Evolutionary conservation across 2,113 vertebrate species (phyloP).

Genomic region (Mustelus asterias): DNA sequence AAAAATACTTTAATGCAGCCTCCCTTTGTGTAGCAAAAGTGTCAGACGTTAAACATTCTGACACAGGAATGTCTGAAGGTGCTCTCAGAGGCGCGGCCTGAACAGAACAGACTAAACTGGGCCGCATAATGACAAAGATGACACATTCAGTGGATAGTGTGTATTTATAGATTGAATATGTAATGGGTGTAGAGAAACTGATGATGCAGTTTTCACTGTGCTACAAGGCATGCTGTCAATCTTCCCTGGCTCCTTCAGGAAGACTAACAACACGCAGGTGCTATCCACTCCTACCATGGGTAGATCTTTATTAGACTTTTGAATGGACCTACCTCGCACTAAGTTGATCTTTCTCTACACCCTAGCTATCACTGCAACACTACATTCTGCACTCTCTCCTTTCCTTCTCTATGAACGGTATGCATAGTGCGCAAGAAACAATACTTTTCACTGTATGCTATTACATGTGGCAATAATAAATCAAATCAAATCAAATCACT

Average conservation of each 20-base stretch:
- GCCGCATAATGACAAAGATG: neutral
- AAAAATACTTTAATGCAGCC: constrained; percentile 39
- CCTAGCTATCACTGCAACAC: too few species aligned
- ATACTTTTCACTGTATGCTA: too few species aligned
- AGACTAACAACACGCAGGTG: constrained; percentile 44
- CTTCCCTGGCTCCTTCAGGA: neutral
- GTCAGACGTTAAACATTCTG: constrained; percentile 45
- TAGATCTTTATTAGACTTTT: too few species aligned
- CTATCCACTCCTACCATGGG: too few species aligned
- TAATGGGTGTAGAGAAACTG: constrained; percentile 49
- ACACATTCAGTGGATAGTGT: neutral
- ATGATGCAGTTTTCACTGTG: constrained; percentile 49
- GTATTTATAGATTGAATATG: constrained; percentile 40
- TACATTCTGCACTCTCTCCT: too few species aligned
- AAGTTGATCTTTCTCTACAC: too few species aligned
- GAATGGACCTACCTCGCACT: too few species aligned
- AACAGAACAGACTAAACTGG: neutral
- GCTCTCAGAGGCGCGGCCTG: neutral
- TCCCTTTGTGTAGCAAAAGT: constrained; percentile 45
- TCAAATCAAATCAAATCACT: too few species aligned
- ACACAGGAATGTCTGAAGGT: constrained; percentile 32
- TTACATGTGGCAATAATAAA: too few species aligned
- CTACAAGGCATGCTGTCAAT: constrained; percentile 55
- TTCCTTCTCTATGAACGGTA: too few species aligned
- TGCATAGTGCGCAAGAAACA: too few species aligned